phyloP scores from a whole-genome alignment of 1,140 invertebrate species.

The Mya arenaria region DNA sequence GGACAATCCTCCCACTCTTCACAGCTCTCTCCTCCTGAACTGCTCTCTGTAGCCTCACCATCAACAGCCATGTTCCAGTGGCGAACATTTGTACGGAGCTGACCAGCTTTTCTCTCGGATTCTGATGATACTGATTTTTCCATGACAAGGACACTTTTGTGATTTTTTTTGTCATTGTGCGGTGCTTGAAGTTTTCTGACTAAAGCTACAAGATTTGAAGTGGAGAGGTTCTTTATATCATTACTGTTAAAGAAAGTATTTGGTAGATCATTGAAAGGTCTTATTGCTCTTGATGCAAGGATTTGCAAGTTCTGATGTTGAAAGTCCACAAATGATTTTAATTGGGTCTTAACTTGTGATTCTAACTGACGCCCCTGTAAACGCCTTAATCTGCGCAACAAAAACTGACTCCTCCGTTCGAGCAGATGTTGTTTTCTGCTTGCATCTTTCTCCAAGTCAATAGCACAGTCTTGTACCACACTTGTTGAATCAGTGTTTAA shows the following conservation, averaged over 20 bases:
- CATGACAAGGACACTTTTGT: conserved; percentile 71
- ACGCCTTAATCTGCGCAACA: conserved; percentile 88
- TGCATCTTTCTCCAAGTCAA: conserved; percentile 52
- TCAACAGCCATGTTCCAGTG: conserved; percentile 89
- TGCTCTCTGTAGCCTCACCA: conserved; percentile 96
- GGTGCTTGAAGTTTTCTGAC: conserved; percentile 83
- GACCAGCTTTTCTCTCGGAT: conserved; percentile 82
- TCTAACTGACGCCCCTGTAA: conserved; percentile 88
- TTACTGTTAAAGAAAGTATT: conserved; percentile 80
- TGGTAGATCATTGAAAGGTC: conserved; percentile 66
- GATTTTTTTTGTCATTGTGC: conserved; percentile 51
- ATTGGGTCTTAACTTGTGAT: conserved; percentile 88
- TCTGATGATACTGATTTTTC: conserved; percentile 72
- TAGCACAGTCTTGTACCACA: not conserved
- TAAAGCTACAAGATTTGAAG: conserved; percentile 83
- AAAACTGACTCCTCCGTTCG: conserved; percentile 86
- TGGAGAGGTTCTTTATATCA: conserved; percentile 82
- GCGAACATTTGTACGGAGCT: conserved; percentile 86
- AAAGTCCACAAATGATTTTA: conserved; percentile 87
- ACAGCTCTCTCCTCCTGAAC: conserved; percentile 95
- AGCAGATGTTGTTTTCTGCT: conserved; percentile 84
- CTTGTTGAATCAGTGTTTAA: not conserved
- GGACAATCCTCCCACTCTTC: conserved; percentile 87
- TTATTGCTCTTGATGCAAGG: conserved; percentile 65
- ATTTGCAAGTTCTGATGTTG: conserved; percentile 83